Percentiles rank a stretch among this genome's conserved stretches.
Evolutionary conservation across 2,797 vertebrate genomes (phyloP).

Genomic region (Liparis tanakae): DNA sequence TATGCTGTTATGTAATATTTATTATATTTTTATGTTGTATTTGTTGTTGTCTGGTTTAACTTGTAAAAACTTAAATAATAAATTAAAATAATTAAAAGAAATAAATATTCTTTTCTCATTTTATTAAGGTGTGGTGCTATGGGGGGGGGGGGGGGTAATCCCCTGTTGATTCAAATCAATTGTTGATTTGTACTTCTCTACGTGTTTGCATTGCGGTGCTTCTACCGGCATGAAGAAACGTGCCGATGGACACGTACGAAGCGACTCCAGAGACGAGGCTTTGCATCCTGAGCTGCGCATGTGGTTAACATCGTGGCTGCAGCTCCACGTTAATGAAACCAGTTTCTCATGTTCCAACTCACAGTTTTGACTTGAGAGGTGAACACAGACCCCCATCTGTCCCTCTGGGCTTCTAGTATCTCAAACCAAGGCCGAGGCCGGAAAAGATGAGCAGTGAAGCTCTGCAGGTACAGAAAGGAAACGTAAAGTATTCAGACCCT

Average conservation of each 20-base stretch:
- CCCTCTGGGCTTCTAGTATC: too few relatives aligned
- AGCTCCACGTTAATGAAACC: background rate
- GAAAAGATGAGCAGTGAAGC: background rate
- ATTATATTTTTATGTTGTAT: too few relatives aligned
- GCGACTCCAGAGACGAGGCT: background rate
- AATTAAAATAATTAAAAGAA: too few relatives aligned
- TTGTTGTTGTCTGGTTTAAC: too few relatives aligned
- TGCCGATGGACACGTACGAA: background rate
- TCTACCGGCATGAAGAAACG: background rate
- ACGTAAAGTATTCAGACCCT: too few relatives aligned
- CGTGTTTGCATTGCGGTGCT: background rate
- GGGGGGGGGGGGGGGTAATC: background rate
- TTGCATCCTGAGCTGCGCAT: background rate
- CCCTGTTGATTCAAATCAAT: background rate
- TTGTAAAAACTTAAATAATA: too few relatives aligned
- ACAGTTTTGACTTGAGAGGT: background rate
- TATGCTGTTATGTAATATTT: too few relatives aligned
- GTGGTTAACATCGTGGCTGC: conserved; percentile 4
- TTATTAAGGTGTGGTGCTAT: too few relatives aligned
- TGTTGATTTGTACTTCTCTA: background rate
- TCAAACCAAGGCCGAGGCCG: background rate
- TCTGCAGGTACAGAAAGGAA: background rate
- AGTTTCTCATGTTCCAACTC: background rate
- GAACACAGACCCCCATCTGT: background rate
- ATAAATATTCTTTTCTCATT: too few relatives aligned